Conservation (phyloP, 2,888 invertebrate species). For the Tinea trinotella region DNA sequence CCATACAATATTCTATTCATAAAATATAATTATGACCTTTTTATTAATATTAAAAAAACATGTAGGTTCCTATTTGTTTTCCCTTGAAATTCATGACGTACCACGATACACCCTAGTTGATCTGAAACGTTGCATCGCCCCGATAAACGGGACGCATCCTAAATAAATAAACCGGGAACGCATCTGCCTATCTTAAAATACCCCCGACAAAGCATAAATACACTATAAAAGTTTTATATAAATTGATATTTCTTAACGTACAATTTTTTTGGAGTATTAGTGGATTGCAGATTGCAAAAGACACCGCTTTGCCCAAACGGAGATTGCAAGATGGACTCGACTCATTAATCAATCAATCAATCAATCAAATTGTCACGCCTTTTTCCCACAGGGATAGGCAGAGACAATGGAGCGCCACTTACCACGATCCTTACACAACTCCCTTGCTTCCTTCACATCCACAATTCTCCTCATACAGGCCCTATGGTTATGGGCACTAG, state of each 20-base stretch:
- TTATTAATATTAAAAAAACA: not conserved
- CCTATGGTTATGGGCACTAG: no score
- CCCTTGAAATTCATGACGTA: conserved; percentile 9
- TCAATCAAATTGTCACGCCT: no score
- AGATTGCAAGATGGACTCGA: no score
- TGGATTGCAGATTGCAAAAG: no score
- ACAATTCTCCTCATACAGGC: no score
- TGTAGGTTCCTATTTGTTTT: conserved; percentile 1
- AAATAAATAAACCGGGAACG: conserved; percentile 55
- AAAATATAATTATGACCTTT: conserved; percentile 2
- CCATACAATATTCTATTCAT: not conserved
- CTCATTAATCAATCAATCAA: no score
- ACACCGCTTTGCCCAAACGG: no score
- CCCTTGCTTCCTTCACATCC: no score
- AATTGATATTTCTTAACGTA: not conserved
- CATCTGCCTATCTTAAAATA: conserved; percentile 42
- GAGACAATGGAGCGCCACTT: no score
- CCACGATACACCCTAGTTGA: conserved; percentile 1
- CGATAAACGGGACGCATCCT: conserved; percentile 28
- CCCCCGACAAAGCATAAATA: not conserved
- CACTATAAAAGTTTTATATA: conserved; percentile 7
- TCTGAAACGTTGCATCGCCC: not conserved
- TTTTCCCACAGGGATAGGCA: no score
- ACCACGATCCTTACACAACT: no score
- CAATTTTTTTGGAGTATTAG: no score